These are phyloP conservation scores for Odontesthes bonariensis DNA, from an alignment of 2,113 vertebrate species.

Conservation along the genomic window DNA sequence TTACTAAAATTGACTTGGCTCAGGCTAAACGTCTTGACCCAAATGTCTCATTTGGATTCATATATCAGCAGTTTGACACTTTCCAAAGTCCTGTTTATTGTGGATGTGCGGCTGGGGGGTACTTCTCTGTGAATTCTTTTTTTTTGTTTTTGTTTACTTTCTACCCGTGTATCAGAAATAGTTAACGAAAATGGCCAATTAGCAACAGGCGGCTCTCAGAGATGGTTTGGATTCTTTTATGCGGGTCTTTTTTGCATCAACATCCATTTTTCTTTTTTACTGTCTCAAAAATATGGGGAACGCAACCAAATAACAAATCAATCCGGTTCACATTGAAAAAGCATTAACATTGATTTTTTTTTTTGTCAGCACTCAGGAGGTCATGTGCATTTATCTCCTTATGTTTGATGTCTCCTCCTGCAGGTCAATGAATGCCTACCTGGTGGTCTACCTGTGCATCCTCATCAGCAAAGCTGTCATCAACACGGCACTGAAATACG, in stretches of 20 bases:
- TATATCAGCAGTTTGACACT: not conserved
- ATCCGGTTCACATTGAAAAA: too few species aligned
- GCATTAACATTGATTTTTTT: too few species aligned
- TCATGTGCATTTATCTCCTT: not conserved
- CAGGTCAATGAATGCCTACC: constrained; percentile 97
- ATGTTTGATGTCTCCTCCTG: constrained; percentile 13
- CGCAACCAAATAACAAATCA: too few species aligned
- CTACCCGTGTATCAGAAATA: not conserved
- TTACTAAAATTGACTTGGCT: constrained; percentile 24
- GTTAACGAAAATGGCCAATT: not conserved
- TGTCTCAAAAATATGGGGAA: too few species aligned
- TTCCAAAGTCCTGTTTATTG: not conserved
- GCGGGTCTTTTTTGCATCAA: not conserved
- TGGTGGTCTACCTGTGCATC: constrained; percentile 97
- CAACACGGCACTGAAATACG: constrained; percentile 92
- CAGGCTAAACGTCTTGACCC: not conserved
- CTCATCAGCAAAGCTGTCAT: constrained; percentile 94
- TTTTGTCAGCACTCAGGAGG: not conserved
- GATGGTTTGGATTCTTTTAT: not conserved
- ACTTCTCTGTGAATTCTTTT: not conserved
- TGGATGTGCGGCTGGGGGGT: too few species aligned
- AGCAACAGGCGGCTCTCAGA: not conserved
- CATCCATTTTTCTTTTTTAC: not conserved
- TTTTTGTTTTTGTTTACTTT: not conserved
- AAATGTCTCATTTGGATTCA: not conserved